Evolutionary conservation across 1,140 invertebrate genomes (phyloP).

Genomic region (Colletes latitarsis): DNA sequence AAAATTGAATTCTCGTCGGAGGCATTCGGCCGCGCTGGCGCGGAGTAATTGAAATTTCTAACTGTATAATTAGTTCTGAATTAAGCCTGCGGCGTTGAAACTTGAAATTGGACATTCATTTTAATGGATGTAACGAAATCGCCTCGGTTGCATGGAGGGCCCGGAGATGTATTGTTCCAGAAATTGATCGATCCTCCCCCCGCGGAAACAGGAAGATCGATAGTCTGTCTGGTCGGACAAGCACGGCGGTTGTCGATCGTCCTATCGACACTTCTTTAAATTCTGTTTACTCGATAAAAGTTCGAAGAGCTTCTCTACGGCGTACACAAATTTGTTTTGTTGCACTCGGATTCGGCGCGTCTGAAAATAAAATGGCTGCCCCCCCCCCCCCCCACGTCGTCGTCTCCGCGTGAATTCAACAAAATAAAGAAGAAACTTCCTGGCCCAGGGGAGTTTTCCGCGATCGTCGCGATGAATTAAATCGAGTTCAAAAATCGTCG

Average conservation of each 20-base stretch:
- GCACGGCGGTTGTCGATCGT: constrained; percentile 32
- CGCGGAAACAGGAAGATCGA: constrained; percentile 49
- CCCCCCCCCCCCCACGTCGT: too few species aligned
- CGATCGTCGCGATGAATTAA: too few species aligned
- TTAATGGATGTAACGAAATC: constrained; percentile 57
- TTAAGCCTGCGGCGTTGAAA: constrained; percentile 7
- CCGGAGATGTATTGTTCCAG: constrained; percentile 40
- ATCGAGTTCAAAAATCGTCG: too few species aligned
- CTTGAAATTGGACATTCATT: constrained; percentile 57
- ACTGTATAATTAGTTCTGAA: not conserved
- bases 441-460: too few species aligned
- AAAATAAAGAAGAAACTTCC: too few species aligned
- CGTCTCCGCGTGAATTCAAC: too few species aligned
- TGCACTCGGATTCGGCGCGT: too few species aligned
- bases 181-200: constrained; percentile 57
- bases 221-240: constrained; percentile 49
- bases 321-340: too few species aligned
- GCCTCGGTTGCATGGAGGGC: constrained; percentile 40
- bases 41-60: constrained; percentile 51
- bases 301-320: not conserved
- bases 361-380: too few species aligned
- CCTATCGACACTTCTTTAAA: constrained; percentile 26
- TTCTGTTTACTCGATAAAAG: not conserved
- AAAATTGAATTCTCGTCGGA: not conserved
- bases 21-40: too few species aligned